Base-by-base conservation (phyloP, 2,113 vertebrate species). In the Litocranius walleri region DNA sequence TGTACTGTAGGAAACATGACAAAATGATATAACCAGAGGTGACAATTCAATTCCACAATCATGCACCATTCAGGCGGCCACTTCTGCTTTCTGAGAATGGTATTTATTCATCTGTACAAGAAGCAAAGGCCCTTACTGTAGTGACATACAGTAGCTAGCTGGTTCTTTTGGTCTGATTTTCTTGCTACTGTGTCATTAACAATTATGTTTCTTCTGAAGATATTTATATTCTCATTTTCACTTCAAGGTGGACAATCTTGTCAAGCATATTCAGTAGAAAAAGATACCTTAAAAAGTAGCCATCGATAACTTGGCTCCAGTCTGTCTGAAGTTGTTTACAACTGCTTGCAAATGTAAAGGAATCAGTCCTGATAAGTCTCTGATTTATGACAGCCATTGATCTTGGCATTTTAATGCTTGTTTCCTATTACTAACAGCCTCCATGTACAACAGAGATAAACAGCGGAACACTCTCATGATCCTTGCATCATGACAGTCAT, bases 31-130 rank as follows among this genome's bases (percentile, higher is more conserved):
- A 96, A 98, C 56, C 29, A 48, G 82, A 57, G 9, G 45, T 93
- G 97, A 96, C 94, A 89, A 96, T 97, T 97, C 85, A 98, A 36
- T 97, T 94, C 29, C 67, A 93, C 36, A 94, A 36, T 48, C 64
- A 86, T 5, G 33, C 8, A 29, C 85, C 52, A 84, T 83, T 59
- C 40, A 86, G 64, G 61, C 67, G 52, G 90, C 14, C 61, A 0
- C n/a, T 62, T 86, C 88, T 97, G 71, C 33, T 90, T 74, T 67
- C 61, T 74, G 88, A 86, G 64, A 83, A 23, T n/a, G 54, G 2
- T 36, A 25, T 25, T 30, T 57, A 59, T 40, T 84, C 25, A 67
- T 85, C 45, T 52, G 50, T 40, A 91, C 2, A 88, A 40, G 90
- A 78, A 29, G 12, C 19, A 88, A 82, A 64, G 50, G 14, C 19